Evolutionary conservation across 2,888 invertebrate species (phyloP).

Genomic region (Ectropis crepuscularia): DNA sequence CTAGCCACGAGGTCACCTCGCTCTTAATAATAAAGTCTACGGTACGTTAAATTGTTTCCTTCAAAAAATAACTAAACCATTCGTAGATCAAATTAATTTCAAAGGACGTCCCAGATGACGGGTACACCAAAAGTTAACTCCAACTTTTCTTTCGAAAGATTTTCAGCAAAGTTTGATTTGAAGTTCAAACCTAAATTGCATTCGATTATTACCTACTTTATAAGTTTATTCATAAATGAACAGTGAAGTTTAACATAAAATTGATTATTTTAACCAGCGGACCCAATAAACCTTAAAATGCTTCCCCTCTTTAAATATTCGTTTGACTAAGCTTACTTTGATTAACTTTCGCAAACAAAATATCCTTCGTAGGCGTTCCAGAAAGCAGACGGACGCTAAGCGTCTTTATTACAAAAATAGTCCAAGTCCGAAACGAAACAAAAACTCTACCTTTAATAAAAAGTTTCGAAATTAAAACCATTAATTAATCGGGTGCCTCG

Average conservation of each 20-base stretch:
- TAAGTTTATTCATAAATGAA: constrained; percentile 43
- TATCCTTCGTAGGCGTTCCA: constrained; percentile 28
- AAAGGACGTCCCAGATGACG: not conserved
- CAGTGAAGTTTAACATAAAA: constrained; percentile 64
- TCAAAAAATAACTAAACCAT: no score
- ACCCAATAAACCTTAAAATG: constrained; percentile 47
- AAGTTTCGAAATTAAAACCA: constrained; percentile 35
- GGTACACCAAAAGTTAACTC: not conserved
- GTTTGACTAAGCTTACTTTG: constrained; percentile 55
- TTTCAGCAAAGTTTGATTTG: constrained; percentile 9
- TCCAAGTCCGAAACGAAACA: constrained; percentile 14
- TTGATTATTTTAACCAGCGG: constrained; percentile 64
- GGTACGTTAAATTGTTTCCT: no score
- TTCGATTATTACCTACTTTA: not conserved
- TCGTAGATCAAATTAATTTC: not conserved
- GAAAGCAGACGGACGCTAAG: constrained; percentile 20
- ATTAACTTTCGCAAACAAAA: constrained; percentile 49
- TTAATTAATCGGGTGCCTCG: constrained; percentile 31
- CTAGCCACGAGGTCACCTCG: no score
- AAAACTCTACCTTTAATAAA: constrained; percentile 30
- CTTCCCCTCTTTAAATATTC: constrained; percentile 53
- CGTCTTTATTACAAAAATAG: constrained; percentile 29
- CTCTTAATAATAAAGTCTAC: no score
- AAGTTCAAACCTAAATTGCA: constrained; percentile 23
- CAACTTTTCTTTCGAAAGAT: not conserved